Percentiles rank a stretch among this genome's conserved stretches.
Conservation (phyloP, 2,113 vertebrate species). For the Rhodinocichla rosea region DNA sequence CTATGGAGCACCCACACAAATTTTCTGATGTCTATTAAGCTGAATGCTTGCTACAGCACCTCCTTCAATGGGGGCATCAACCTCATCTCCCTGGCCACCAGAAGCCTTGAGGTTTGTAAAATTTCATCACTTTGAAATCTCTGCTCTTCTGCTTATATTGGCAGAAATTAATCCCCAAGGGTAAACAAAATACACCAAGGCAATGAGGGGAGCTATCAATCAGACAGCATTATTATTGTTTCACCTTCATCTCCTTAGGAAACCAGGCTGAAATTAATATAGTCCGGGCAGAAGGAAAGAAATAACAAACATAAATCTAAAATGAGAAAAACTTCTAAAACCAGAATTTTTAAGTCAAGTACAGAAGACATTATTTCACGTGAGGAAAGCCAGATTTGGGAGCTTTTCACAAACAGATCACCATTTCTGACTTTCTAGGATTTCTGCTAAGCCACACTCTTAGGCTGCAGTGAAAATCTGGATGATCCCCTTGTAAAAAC, state of each 20-base stretch:
- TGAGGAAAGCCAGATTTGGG: not conserved
- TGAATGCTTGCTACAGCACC: not conserved
- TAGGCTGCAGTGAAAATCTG: constrained; percentile 10
- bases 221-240: not conserved
- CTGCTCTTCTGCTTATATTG: not conserved
- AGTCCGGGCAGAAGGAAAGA: not conserved
- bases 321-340: not conserved
- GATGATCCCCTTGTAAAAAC: not conserved
- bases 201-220: not conserved
- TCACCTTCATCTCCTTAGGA: not conserved
- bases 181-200: not conserved
- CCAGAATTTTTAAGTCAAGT: not conserved
- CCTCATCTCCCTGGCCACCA: not conserved
- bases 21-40: not conserved
- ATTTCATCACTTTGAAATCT: not conserved
- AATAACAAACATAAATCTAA: not conserved
- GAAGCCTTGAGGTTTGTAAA: not conserved
- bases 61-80: not conserved
- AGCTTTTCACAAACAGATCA: not conserved
- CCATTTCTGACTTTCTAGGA: constrained; percentile 10
- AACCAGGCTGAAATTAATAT: not conserved
- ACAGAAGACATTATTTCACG: not conserved
- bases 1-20: not conserved
- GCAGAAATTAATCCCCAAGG: not conserved
- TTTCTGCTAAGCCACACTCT: not conserved